phyloP scores from a whole-genome alignment of 2,888 invertebrate species.

The Caenorhabditis sulstoni region DNA sequence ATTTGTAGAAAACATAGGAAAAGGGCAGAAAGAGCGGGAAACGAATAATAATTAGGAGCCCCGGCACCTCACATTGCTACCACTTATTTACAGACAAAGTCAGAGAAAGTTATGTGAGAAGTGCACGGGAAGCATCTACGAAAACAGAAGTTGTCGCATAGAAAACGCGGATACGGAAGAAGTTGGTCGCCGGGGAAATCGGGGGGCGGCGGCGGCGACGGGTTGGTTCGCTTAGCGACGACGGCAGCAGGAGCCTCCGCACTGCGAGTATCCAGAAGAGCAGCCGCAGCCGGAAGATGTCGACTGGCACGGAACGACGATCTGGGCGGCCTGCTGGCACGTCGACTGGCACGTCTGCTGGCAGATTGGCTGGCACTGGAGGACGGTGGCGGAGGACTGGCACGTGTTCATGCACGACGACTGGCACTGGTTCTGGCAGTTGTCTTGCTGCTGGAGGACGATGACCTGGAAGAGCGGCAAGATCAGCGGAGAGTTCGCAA shows the following conservation, averaged over 20 bases:
- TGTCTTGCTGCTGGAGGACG: slow-evolving; percentile 66
- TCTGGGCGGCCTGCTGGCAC: slow-evolving; percentile 71
- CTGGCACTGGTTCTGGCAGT: slow-evolving; percentile 68
- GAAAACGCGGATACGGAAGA: slow-evolving; percentile 51
- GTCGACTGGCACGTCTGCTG: slow-evolving; percentile 71
- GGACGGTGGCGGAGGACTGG: slow-evolving; percentile 63
- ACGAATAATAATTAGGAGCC: slow-evolving; percentile 29
- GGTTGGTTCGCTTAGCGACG: slow-evolving; percentile 55
- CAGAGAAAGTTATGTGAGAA: slow-evolving; percentile 56
- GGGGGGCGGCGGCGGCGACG: slow-evolving; percentile 18
- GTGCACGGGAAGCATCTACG: slow-evolving; percentile 19
- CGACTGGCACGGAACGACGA: slow-evolving; percentile 68
- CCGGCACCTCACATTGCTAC: slow-evolving; percentile 56
- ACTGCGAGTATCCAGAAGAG: slow-evolving; percentile 69
- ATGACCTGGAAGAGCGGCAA: slow-evolving; percentile 45
- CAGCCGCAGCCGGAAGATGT: slow-evolving; percentile 65
- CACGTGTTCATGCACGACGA: slow-evolving; percentile 70
- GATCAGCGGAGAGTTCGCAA: not conserved
- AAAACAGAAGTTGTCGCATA: slow-evolving; percentile 59
- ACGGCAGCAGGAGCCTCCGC: slow-evolving; percentile 74
- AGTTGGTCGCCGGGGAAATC: slow-evolving; percentile 24
- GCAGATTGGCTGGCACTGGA: slow-evolving; percentile 70
- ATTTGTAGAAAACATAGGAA: slow-evolving; percentile 12
- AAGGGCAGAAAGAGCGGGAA: slow-evolving; percentile 1
- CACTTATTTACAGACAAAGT: slow-evolving; percentile 60